phyloP scores from a whole-genome alignment of 2,888 invertebrate genomes.

The Aspidiotus destructor region DNA sequence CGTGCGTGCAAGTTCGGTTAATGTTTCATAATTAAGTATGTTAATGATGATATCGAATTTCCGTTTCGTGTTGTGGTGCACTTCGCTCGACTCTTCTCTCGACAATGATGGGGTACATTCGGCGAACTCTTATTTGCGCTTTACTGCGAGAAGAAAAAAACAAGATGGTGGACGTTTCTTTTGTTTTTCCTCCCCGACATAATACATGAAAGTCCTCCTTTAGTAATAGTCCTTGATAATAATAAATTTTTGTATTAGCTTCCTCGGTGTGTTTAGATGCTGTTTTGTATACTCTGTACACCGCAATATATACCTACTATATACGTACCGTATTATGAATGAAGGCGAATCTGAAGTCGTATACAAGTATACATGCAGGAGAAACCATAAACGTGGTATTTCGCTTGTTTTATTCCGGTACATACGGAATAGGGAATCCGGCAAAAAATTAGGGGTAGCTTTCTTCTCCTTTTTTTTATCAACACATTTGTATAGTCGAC shows the following conservation, averaged over 20 bases:
- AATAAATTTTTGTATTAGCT: constrained; percentile 15
- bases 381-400: background rate
- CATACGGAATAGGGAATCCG: background rate
- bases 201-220: constrained; percentile 7
- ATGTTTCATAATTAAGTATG: constrained; percentile 27
- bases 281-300: constrained; percentile 1
- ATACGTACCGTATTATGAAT: background rate
- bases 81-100: constrained; percentile 8
- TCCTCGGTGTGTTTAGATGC: constrained; percentile 6
- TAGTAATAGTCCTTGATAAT: constrained; percentile 3
- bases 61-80: constrained; percentile 18
- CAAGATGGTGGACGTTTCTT: constrained; percentile 30
- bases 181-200: constrained; percentile 25
- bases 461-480: background rate
- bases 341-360: constrained; percentile 1
- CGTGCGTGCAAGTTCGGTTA: constrained; percentile 13
- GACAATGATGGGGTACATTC: constrained; percentile 19
- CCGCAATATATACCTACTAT: background rate
- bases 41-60: constrained; percentile 32
- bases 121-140: constrained; percentile 24
- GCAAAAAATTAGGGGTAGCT: constrained; percentile 15
- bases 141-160: constrained; percentile 15
- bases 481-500: background rate
- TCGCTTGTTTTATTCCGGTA: background rate
- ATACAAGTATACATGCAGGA: background rate